phyloP scores from a whole-genome alignment of 2,113 vertebrate species.

The Oryzias melastigma region DNA sequence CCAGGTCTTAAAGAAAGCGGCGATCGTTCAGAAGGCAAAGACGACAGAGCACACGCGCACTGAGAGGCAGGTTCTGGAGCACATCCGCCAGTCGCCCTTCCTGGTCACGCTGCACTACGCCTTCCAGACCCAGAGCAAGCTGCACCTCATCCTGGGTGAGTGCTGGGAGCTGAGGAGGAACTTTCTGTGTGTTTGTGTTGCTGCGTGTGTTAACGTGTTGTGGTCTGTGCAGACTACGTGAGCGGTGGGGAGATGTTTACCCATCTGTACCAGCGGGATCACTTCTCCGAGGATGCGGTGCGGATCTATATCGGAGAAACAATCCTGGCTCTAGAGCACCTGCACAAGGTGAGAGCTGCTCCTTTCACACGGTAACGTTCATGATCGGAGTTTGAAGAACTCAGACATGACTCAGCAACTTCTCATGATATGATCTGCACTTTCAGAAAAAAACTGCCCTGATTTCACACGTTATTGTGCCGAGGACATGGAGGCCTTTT shows the following conservation, averaged over 20 bases:
- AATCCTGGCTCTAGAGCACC: conserved; percentile 86
- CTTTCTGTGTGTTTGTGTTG: conserved; percentile 12
- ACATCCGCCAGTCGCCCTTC: conserved; percentile 90
- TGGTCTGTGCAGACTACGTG: conserved; percentile 83
- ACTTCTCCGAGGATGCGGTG: conserved; percentile 88
- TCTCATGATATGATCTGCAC: too few species aligned
- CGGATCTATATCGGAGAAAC: conserved; percentile 88
- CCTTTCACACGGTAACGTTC: not conserved
- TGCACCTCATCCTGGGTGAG: conserved; percentile 91
- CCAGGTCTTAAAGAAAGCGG: conserved; percentile 89
- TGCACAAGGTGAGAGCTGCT: conserved; percentile 84
- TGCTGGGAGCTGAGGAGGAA: not conserved
- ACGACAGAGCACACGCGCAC: conserved; percentile 90
- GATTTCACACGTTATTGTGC: too few species aligned
- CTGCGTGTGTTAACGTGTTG: not conserved
- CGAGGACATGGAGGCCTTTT: too few species aligned
- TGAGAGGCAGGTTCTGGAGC: conserved; percentile 88
- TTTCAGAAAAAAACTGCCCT: too few species aligned
- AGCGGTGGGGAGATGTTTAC: conserved; percentile 93
- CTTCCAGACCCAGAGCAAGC: conserved; percentile 91
- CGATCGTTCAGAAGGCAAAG: conserved; percentile 89
- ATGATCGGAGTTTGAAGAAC: too few species aligned
- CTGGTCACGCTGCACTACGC: conserved; percentile 92
- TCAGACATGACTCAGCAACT: too few species aligned
- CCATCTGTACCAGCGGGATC: conserved; percentile 89